Percentiles rank a stretch among this genome's conserved stretches.
Evolutionary conservation across 1,140 invertebrate species (phyloP).

Genomic region (Drosophila albomicans): DNA sequence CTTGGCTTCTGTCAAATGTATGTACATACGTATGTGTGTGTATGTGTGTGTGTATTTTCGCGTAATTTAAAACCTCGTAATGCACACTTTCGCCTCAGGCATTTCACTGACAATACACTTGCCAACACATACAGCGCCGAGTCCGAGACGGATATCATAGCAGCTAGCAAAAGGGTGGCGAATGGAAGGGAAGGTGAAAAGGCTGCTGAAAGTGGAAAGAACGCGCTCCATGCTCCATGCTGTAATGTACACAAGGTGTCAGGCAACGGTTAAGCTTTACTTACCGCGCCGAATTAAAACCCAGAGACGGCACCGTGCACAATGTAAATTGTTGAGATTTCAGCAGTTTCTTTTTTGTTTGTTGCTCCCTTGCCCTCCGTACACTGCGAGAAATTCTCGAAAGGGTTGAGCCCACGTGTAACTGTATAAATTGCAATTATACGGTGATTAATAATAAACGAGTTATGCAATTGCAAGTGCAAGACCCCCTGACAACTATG

Average conservation of each 20-base stretch:
- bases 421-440: not conserved
- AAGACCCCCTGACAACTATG: not conserved
- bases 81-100: constrained; percentile 78
- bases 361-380: no score
- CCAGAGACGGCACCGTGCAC: constrained; percentile 24
- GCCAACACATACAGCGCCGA: constrained; percentile 51
- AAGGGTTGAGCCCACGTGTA: not conserved
- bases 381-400: constrained; percentile 26
- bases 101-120: constrained; percentile 77
- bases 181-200: constrained; percentile 13
- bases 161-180: not conserved
- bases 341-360: constrained; percentile 46
- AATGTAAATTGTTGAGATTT: constrained; percentile 74
- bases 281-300: constrained; percentile 68
- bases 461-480: not conserved
- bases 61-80: constrained; percentile 83
- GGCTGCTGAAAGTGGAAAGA: constrained; percentile 31
- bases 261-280: constrained; percentile 78
- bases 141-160: constrained; percentile 23
- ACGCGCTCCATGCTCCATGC: not conserved
- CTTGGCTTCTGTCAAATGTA: constrained; percentile 31
- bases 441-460: not conserved
- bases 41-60: constrained; percentile 61
- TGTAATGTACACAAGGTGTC: constrained; percentile 69
- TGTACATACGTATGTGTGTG: constrained; percentile 41